Evolutionary conservation across 2,797 vertebrate species (phyloP), one percentile per base, ranked within the genome.

Genomic region (Gymnocypris eckloni): DNA sequence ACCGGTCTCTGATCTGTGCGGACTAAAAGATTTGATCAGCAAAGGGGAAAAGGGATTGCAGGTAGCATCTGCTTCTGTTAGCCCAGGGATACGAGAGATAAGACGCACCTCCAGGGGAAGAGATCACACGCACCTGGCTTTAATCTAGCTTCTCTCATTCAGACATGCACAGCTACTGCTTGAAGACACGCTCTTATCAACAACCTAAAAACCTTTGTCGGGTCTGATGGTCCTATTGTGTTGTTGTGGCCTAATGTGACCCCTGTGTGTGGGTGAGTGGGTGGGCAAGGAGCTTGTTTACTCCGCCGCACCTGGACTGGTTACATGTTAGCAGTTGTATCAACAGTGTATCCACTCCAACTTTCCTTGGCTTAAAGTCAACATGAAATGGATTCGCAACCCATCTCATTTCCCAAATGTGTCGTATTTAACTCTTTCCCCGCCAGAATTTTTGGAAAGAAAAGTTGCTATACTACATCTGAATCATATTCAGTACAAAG

Each of bases 121-220:
- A 61, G 28, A 41, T 37, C 43, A 37, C 73, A 64, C 82, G 79
- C 73, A 84, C 85, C 84, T 85, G 84, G 39, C 77, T 73, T 72
- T 80, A 80, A 85, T 85, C 76, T 84, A 56, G 39, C n/a, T 78
- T 73, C 73, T 83, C 78, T 52, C 50, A 73, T 73, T 48, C 85
- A 61, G n/a, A 81, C 77, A 83, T 67, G 66, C 79, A 71, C 86
- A 87, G 12, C 50, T 4, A 72, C 61, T 50, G 43, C 75, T 73
- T 69, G 50, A 79, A 80, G 79, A 20, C 87, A 48, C 25, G 48
- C 20, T 78, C 78, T 90, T 92, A 90, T 91, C 91, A 89, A 75
- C n/a, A 71, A 45, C 28, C 67, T 37, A 85, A 78, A 86, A 64
- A 81, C 66, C 80, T 70, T 59, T 79, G 79, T 85, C 77, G 82